Evolutionary conservation across 2,113 vertebrate species (phyloP).

Genomic region (Lethenteron camtschaticum): DNA sequence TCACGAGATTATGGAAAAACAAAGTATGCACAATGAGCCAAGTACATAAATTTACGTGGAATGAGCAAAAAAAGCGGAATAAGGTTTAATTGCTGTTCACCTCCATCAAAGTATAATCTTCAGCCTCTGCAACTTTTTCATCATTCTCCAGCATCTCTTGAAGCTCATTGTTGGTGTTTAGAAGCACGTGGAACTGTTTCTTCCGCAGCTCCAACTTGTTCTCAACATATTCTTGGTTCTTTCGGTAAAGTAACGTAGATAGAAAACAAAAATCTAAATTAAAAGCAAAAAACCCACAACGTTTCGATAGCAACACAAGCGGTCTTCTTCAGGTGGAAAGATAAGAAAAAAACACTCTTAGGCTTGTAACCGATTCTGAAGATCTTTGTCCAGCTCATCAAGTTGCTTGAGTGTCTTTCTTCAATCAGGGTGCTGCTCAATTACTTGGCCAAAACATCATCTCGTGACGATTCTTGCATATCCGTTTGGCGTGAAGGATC

Average conservation of each 20-base stretch:
- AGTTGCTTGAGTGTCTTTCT: constrained; percentile 81
- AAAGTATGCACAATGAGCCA: too few species aligned
- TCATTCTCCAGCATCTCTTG: constrained; percentile 93
- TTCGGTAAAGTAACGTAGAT: too few species aligned
- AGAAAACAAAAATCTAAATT: too few species aligned
- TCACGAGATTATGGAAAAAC: too few species aligned
- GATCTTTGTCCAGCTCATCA: constrained; percentile 76
- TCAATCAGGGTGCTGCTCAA: constrained; percentile 82
- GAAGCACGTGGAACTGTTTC: constrained; percentile 89
- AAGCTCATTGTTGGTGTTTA: constrained; percentile 89
- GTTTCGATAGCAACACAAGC: too few species aligned
- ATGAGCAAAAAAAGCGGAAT: too few species aligned
- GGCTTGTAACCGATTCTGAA: constrained; percentile 71
- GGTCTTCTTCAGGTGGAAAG: too few species aligned
- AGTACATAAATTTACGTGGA: too few species aligned
- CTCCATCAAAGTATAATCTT: constrained; percentile 20
- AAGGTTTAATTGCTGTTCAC: too few species aligned
- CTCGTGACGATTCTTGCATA: constrained; percentile 93
- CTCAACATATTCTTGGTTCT: constrained; percentile 26
- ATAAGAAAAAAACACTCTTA: constrained; percentile 37
- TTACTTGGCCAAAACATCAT: constrained; percentile 86
- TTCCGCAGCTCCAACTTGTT: constrained; percentile 89
- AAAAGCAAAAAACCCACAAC: too few species aligned
- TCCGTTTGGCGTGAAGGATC: constrained; percentile 82
- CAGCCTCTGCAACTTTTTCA: constrained; percentile 65